Evolutionary conservation across 1,140 invertebrate species (phyloP), one percentile per base, ranked within the genome.

Genomic region (Papilio machaon): DNA sequence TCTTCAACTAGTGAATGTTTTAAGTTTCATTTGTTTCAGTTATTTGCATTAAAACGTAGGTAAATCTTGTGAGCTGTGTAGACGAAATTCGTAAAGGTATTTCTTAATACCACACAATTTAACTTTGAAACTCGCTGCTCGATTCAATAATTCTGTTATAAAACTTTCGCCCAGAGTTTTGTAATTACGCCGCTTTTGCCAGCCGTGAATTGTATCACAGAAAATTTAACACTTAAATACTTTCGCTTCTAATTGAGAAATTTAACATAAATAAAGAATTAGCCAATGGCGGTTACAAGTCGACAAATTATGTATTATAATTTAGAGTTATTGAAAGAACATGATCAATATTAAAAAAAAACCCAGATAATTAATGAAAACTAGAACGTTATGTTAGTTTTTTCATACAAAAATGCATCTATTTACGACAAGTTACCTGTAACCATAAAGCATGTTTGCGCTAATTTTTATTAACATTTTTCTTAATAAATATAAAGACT

Each of bases 91-190:
- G 64, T 35, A 35, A 67, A 67, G 64, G 64, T 67, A 67, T 35
- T 17, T 35, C 64, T 67, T 35, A 67, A 35, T 67, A 67, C 64
- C 64, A 67, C 64, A 67, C 64, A 67, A 67, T 67, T 67, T 67
- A 67, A 67, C 64, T 67, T 67, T 15, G 23, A 67, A 67, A 67
- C 30, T 67, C 23, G 64, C 64, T 67, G 64, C 64, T 67, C 64
- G 64, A 67, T 67, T 67, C 64, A 67, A 67, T 67, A 67, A 67
- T 67, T 67, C 64, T 67, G 64, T 67, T 67, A 67, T 67, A 38
- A 67, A 67, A 67, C 64, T 67, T 67, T 67, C 11, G 64, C n/a
- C 30, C 64, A 67, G 64, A 67, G 64, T 67, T 67, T 67, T 67
- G 64, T 67, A 67, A 67, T 67, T 67, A 67, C 64, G 64, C 64